A percentile compares a stretch with the other conserved stretches of the same genome.
Evolutionary conservation across 2,888 invertebrate genomes (phyloP).

Genomic region (Anodontia alba): DNA sequence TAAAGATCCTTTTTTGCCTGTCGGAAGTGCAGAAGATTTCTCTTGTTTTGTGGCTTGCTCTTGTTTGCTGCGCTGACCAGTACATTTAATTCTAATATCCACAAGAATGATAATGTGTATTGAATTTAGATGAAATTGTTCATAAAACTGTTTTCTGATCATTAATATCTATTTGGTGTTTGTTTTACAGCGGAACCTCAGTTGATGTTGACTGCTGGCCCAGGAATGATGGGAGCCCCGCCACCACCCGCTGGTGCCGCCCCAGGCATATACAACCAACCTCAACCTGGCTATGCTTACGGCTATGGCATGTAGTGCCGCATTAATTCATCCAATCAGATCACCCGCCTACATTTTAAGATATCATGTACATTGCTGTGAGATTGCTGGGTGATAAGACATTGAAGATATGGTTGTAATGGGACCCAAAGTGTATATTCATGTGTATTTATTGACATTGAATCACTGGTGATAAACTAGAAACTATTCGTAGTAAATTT

Average conservation of each 20-base stretch:
- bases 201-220: conserved; percentile 98
- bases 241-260: conserved; percentile 57
- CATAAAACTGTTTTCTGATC: no score
- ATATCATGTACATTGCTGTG: not conserved
- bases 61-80: no score
- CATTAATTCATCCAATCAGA: not conserved
- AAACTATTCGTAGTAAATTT: not conserved
- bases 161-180: no score
- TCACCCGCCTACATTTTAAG: not conserved
- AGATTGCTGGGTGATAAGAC: not conserved
- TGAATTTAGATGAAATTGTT: no score
- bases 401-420: conserved; percentile 19
- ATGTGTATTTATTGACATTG: conserved; percentile 18
- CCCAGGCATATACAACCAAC: conserved; percentile 55
- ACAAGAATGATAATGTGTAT: no score
- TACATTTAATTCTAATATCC: no score
- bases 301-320: conserved; percentile 73
- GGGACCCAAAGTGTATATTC: conserved; percentile 23
- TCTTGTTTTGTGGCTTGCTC: no score
- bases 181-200: conserved; percentile 90
- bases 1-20: no score
- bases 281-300: conserved; percentile 34
- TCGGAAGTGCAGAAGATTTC: no score
- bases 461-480: conserved; percentile 2
- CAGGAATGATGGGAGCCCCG: conserved; percentile 82